Percentiles rank a stretch among this genome's conserved stretches.
phyloP scores from a whole-genome alignment of 2,797 vertebrate species.

The Dermochelys coriacea region DNA sequence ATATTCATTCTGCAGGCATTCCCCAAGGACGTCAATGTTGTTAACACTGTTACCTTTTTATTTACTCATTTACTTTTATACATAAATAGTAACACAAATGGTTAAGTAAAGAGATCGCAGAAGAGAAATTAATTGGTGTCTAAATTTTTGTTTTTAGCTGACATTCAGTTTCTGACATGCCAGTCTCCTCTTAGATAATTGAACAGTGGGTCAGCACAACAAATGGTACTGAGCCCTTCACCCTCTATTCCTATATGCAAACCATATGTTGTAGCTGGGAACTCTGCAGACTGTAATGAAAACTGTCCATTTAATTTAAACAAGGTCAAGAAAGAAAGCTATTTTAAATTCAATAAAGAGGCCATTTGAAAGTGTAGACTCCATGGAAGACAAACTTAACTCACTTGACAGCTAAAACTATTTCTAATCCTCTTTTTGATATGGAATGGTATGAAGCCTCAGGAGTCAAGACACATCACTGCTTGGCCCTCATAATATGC shows the following conservation, averaged over 20 bases:
- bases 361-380: constrained; percentile 53
- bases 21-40: not conserved
- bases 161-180: constrained; percentile 2
- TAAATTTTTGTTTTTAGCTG: not conserved
- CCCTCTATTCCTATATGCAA: constrained; percentile 72
- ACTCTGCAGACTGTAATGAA: constrained; percentile 76
- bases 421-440: constrained; percentile 68
- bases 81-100: not conserved
- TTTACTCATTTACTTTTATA: not conserved
- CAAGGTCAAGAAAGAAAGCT: constrained; percentile 75
- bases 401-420: constrained; percentile 70
- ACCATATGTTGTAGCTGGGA: constrained; percentile 76
- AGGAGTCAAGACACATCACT: constrained; percentile 71
- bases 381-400: constrained; percentile 62
- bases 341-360: constrained; percentile 71
- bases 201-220: constrained; percentile 66
- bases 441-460: constrained; percentile 65
- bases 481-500: constrained; percentile 71
- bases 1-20: not conserved
- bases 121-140: not conserved
- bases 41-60: not conserved
- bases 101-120: not conserved
- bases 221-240: constrained; percentile 72
- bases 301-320: constrained; percentile 78
- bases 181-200: constrained; percentile 50